Evolutionary conservation across 2,888 invertebrate genomes (phyloP), one percentile per base, ranked within the genome.

Genomic region (Eudemis profundana): DNA sequence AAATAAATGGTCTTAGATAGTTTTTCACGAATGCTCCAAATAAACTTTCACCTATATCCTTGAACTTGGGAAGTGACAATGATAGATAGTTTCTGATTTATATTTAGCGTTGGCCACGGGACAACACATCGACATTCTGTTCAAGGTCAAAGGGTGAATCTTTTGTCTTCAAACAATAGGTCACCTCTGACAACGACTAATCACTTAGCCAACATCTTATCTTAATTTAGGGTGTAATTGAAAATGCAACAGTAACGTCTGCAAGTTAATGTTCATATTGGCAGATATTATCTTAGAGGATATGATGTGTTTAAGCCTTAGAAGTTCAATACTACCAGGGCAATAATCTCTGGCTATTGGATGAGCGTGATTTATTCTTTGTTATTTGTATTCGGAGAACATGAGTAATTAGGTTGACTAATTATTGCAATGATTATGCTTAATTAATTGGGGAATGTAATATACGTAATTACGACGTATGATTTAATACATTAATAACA

Each of bases 321-420:
- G n/a, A n/a, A n/a, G 7, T 33, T 8, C 33, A 33, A 8, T 33
- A 33, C 10, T n/a, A 15, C 15, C 10, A 44, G 19, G 44, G n/a
- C 12, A 44, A 44, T 17, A 42, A 17, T 33, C 8, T 33, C 8
- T 33, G 33, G 2, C 33, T 33, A 33, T 44, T 44, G 21, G 19
- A 12, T 44, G 19, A 4, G 1, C 44, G 44, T 44, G 12, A 44
- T 44, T 21, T 44, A 44, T 44, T 19, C 44, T 17, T 19, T 51
- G 36, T 17, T 40, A 42, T 42, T 54, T 54, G 54, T 42, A 42
- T 42, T 27, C 40, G 14, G 12, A 17, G 14, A 21, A 14, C 53
- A 23, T 15, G 15, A 27, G 15, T 27, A 42, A 54, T 54, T 54
- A 27, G 54, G 27, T 54, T 54, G 40, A 12, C 54, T 54, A 7